Evolutionary conservation across 2,888 invertebrate species (phyloP), one percentile per base, ranked within the genome.

Genomic region (Halocaridina rubra): DNA sequence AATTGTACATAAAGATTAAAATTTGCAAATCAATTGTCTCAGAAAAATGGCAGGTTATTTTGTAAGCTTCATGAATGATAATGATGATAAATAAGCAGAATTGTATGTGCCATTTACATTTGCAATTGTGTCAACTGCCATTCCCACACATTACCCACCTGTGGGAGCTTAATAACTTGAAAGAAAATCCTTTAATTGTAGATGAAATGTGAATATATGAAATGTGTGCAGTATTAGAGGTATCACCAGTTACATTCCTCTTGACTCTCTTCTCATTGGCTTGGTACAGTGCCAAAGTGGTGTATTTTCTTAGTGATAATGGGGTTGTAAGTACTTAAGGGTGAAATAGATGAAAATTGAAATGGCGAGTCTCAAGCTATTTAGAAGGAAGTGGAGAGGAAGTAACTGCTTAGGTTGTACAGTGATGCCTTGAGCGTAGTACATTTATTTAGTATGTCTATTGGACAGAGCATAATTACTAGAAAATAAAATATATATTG

Each of bases 381-480:
- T 29, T 29, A 16, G 10, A 57, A 57, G 19, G n/a, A 19, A 22
- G 19, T 33, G 69, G 81, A 32, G 67, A 81, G 75, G 81, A 81
- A 75, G 81, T 46, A 67, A 81, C 75, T 30, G 61, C 46, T n/a
- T 78, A 33, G 27, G 75, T 7, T 32, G 57, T 46, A 30, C 46
- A 39, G 33, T 30, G 10, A 39, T 59, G 61, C 33, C 64, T 30
- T 59, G 82, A 78, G 27, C 69, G 81, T 82, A 82, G 81, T 82
- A 76, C 69, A 82, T 57, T 82, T 71, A n/a, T n/a, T 69, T 77
- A 77, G 72, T 59, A 57, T 39, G 82, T 78, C 71, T 72, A 78
- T 59, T 82, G 82, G 77, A 82, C 82, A 82, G 77, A 67, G 78
- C 72, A 82, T 76, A 82, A 82, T 57, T 57, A 78, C 78, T 82